Percentiles rank a stretch among this genome's conserved stretches.
These are phyloP conservation scores for Clarias macrocephalus DNA, from an alignment of 2,113 vertebrate species.

Conservation along the genomic window DNA sequence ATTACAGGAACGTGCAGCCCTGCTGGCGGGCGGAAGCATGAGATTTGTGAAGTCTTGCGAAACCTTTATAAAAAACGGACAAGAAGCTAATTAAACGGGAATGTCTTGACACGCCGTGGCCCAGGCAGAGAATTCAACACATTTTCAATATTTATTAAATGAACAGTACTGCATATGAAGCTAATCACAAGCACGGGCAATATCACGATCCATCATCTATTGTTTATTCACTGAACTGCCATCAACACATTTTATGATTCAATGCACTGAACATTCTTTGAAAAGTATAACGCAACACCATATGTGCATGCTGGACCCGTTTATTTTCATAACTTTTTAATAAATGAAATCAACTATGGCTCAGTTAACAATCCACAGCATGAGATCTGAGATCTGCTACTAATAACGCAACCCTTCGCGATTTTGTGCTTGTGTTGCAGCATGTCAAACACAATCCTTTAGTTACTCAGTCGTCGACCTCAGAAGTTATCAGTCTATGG, in stretches of 20 bases:
- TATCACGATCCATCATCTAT: not conserved
- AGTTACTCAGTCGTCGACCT: not conserved
- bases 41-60: not conserved
- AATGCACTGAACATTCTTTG: not conserved
- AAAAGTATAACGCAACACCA: not conserved
- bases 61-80: not conserved
- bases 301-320: not conserved
- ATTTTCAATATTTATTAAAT: not conserved
- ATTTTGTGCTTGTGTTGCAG: not conserved
- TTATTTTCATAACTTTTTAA: not conserved
- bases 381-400: not conserved
- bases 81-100: not conserved
- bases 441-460: slow-evolving; percentile 21
- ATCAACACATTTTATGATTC: not conserved
- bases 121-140: not conserved
- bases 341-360: slow-evolving; percentile 6
- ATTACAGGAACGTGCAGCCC: not conserved
- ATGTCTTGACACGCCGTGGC: not conserved
- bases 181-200: not conserved
- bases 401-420: not conserved
- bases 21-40: not conserved
- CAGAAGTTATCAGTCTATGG: not conserved
- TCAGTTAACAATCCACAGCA: not conserved
- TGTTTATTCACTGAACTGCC: not conserved
- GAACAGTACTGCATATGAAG: not conserved